A percentile compares a stretch with the other conserved stretches of the same genome.
Conservation (phyloP, 2,797 vertebrate genomes). For the Coracias cyanogaster region DNA sequence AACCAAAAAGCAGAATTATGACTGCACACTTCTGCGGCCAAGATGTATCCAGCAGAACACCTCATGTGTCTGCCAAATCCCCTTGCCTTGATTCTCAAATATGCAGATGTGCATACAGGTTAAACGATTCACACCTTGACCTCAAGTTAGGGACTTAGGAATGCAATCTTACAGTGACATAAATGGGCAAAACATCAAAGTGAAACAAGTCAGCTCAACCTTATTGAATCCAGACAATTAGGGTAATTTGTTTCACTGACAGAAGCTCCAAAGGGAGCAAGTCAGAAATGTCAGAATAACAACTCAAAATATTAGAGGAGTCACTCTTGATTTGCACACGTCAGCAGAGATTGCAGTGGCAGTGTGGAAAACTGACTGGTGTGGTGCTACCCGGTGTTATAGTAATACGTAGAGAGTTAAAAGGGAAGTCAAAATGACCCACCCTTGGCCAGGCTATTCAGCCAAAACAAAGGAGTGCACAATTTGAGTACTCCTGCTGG, state of each 20-base stretch:
- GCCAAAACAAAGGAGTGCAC: neutral
- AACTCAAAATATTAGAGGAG: neutral
- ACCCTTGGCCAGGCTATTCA: neutral
- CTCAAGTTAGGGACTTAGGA: neutral
- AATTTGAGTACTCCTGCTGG: neutral
- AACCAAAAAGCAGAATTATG: neutral
- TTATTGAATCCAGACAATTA: neutral
- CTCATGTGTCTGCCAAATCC: neutral
- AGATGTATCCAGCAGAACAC: neutral
- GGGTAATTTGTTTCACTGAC: neutral
- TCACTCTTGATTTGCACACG: neutral
- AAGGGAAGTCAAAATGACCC: neutral
- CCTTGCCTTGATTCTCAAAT: neutral
- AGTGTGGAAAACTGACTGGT: neutral
- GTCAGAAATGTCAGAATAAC: neutral
- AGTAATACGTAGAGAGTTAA: neutral
- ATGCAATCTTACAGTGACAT: accelerated
- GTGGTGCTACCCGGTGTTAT: neutral
- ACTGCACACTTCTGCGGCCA: neutral
- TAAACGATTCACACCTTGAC: neutral
- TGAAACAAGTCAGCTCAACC: neutral
- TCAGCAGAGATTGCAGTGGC: neutral
- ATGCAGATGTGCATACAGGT: neutral
- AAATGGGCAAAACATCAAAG: neutral
- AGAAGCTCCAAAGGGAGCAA: neutral